These are phyloP conservation scores for Chesias legatella DNA, from an alignment of 2,888 invertebrate genomes.

Conservation along the genomic window DNA sequence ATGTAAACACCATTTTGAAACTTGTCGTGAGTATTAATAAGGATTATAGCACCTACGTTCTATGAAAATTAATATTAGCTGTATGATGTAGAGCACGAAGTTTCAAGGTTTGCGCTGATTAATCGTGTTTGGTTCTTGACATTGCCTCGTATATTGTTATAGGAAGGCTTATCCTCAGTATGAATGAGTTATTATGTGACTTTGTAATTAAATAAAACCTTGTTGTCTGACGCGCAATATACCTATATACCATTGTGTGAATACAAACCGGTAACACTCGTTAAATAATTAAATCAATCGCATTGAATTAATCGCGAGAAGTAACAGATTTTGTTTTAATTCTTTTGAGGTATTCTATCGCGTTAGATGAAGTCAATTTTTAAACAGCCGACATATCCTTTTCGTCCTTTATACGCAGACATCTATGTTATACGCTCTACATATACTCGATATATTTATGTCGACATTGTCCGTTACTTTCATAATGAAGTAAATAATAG, in stretches of 20 bases:
- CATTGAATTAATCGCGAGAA: slow-evolving; percentile 21
- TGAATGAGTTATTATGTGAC: slow-evolving; percentile 37
- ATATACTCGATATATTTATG: slow-evolving; percentile 43
- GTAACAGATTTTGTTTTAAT: slow-evolving; percentile 17
- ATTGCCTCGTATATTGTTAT: slow-evolving; percentile 24
- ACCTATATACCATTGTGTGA: slow-evolving; percentile 10
- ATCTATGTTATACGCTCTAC: slow-evolving; percentile 32
- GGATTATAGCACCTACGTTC: slow-evolving; percentile 35
- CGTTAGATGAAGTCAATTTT: slow-evolving; percentile 24
- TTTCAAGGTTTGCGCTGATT: slow-evolving; percentile 59
- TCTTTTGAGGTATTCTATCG: not conserved
- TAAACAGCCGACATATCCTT: slow-evolving; percentile 27
- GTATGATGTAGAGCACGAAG: slow-evolving; percentile 49
- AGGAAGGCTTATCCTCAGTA: slow-evolving; percentile 33
- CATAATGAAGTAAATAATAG: slow-evolving; percentile 43
- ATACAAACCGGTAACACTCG: slow-evolving; percentile 9
- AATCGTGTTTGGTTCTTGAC: slow-evolving; percentile 48
- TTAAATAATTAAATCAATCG: slow-evolving; percentile 16
- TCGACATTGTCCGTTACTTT: slow-evolving; percentile 37
- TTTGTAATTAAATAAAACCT: slow-evolving; percentile 37
- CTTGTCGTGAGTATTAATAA: slow-evolving; percentile 16
- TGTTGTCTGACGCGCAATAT: slow-evolving; percentile 25
- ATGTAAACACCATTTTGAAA: slow-evolving; percentile 16
- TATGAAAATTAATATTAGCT: slow-evolving; percentile 47
- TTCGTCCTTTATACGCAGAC: slow-evolving; percentile 36